Evolutionary conservation across 2,888 invertebrate genomes (phyloP).

Genomic region (Macrophya annulata): DNA sequence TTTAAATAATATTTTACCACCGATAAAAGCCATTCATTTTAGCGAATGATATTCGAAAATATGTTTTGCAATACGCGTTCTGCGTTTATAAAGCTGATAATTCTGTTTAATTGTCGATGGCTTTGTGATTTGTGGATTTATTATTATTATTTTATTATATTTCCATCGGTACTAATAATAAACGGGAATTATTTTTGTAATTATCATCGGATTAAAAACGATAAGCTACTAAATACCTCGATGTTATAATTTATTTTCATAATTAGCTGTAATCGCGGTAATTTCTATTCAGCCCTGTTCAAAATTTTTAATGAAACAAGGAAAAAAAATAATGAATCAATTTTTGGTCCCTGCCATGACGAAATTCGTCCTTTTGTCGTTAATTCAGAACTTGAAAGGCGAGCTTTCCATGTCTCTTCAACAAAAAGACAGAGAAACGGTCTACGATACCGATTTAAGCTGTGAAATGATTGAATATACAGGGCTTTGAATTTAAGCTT

Average conservation of each 20-base stretch:
- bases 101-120: constrained; percentile 57
- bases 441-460: constrained; percentile 1
- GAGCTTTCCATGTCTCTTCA: constrained; percentile 1
- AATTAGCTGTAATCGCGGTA: neutral
- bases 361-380: neutral
- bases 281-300: neutral
- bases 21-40: constrained; percentile 59
- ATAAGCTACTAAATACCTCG: neutral
- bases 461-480: constrained; percentile 38
- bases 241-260: neutral
- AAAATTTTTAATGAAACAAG: neutral
- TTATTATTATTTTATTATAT: constrained; percentile 23
- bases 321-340: neutral
- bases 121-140: neutral
- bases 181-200: neutral
- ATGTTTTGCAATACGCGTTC: constrained; percentile 45
- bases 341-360: neutral
- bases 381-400: neutral
- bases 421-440: neutral
- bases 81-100: constrained; percentile 63
- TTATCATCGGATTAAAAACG: neutral
- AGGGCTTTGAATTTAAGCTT: constrained; percentile 44
- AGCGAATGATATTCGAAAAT: constrained; percentile 30
- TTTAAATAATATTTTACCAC: constrained; percentile 60
- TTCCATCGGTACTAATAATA: neutral